Evolutionary conservation across 2,888 invertebrate genomes (phyloP), one percentile per base, ranked within the genome.

Genomic region (Oligia strigilis): DNA sequence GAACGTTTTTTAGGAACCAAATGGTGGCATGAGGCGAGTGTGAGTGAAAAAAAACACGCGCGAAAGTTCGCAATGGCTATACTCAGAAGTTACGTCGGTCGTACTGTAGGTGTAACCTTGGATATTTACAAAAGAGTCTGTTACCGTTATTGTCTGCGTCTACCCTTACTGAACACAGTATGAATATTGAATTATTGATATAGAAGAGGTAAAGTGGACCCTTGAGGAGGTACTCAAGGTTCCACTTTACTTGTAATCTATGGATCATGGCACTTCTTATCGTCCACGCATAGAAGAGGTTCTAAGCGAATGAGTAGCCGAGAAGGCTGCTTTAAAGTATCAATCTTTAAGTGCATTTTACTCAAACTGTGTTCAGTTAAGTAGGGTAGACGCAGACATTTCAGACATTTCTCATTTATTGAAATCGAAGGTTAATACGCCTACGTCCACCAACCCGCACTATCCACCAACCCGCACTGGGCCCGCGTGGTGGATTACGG

Each of bases 191-290:
- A 11, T 23, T 58, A 58, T 52, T 19, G 55, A 60, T n/a, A 60
- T 60, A n/a, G 11, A n/a, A 58, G 36, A 58, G 1, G 11, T 62
- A 62, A 29, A 29, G n/a, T 60, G 11, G n/a, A 60, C n/a, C n/a
- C n/a, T 11, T 60, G n/a, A 60, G 71, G n/a, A 40, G 1, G 9
- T 55, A 64, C 23, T 36, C 65, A 82, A 75, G 49, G 36, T 19
- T 66, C 40, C 49, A 80, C 60, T 66, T 67, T 36, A 58, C 14
- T 36, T 55, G 17, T 80, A 46, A 69, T 80, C 55, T 62, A 29
- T 49, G 67, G 77, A 62, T 80, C 83, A 80, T 46, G 83, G 67
- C 14, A 29, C 13, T 62, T 60, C 67, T 83, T 78, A 80, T 80
- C 83, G 83, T 55, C 55, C 82, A 64, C 62, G 46, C 11, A 52